Conservation (phyloP, 2,113 vertebrate species). For the Vicugna pacos region DNA sequence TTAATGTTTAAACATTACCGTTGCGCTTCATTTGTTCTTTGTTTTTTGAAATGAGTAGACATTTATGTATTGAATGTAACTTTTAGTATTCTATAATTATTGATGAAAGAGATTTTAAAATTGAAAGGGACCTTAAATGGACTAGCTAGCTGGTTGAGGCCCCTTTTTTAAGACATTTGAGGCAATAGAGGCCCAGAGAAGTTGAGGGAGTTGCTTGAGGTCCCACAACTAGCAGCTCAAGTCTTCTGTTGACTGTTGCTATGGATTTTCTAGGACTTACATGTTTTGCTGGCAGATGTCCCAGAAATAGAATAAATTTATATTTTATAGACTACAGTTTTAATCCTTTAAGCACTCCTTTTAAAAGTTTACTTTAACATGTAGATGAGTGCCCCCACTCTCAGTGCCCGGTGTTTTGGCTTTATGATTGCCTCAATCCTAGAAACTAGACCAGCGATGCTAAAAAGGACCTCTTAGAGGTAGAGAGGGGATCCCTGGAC, state of each 20-base stretch:
- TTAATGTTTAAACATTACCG: conserved; percentile 45
- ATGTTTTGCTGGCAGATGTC: neutral
- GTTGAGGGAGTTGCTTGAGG: neutral
- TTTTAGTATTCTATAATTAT: conserved; percentile 47
- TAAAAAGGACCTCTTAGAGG: neutral
- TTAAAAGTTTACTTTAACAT: conserved; percentile 21
- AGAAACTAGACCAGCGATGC: neutral
- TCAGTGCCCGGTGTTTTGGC: neutral
- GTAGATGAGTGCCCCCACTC: neutral
- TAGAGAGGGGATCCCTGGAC: neutral
- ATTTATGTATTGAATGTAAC: conserved; percentile 15
- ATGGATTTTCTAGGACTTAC: neutral
- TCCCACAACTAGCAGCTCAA: neutral
- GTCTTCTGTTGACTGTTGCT: neutral
- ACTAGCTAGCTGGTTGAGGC: neutral
- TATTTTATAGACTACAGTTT: conserved; percentile 24
- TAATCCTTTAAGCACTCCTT: neutral
- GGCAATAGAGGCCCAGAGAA: neutral
- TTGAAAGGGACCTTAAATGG: neutral
- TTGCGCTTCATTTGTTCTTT: neutral
- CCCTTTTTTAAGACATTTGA: neutral
- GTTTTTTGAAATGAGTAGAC: neutral
- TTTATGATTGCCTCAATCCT: neutral
- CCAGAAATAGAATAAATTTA: conserved; percentile 26
- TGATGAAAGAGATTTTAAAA: conserved; percentile 11